These are phyloP conservation scores for Arbacia lixula DNA, from an alignment of 53 echinoderm and acorn worm species.

Conservation along the genomic window DNA sequence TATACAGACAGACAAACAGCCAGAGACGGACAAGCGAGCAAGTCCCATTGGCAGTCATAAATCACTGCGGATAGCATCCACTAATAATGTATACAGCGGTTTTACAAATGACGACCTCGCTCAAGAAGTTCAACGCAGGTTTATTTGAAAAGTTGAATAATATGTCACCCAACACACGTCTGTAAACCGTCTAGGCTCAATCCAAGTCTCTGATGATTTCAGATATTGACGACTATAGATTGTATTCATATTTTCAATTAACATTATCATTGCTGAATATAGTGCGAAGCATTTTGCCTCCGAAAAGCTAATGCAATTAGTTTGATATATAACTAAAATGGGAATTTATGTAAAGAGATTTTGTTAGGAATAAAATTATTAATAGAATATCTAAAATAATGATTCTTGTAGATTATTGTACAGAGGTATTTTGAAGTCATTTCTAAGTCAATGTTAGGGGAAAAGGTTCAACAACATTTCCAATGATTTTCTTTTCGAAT, in stretches of 20 bases:
- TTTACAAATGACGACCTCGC: constrained; percentile 35
- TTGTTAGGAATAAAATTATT: no score
- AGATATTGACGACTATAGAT: neutral
- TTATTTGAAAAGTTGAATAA: constrained; percentile 60
- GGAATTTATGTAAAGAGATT: no score
- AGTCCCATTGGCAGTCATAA: neutral
- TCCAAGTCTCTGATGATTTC: constrained; percentile 6
- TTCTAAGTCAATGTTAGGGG: no score
- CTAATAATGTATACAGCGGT: constrained; percentile 44
- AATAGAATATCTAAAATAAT: no score
- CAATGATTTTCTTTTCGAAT: no score
- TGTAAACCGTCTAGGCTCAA: no score
- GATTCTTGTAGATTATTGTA: no score
- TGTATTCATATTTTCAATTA: neutral
- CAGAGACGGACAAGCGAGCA: neutral
- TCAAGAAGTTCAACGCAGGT: constrained; percentile 29
- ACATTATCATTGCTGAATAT: neutral
- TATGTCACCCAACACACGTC: constrained; percentile 39
- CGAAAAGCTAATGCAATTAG: no score
- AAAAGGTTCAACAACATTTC: no score
- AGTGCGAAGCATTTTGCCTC: no score
- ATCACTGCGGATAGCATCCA: constrained; percentile 15
- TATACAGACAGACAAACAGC: neutral
- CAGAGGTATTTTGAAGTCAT: no score
- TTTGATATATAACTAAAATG: no score